phyloP scores from a whole-genome alignment of 2,113 vertebrate species.

The Haemorhous mexicanus region DNA sequence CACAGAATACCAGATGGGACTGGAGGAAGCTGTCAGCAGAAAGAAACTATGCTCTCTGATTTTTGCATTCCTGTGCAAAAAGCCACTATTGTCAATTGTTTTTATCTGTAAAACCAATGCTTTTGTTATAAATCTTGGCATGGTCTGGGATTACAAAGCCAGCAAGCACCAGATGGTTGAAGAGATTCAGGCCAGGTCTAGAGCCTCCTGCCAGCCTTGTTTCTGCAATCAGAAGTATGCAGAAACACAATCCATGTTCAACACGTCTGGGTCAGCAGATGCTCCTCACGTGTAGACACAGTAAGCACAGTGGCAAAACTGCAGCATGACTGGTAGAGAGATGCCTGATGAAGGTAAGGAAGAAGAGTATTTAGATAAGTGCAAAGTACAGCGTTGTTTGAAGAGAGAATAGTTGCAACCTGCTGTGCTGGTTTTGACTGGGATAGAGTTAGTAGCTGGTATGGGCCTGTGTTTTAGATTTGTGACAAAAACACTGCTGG shows the following conservation, averaged over 20 bases:
- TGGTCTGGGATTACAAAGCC: neutral
- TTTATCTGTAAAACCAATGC: neutral
- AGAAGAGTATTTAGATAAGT: neutral
- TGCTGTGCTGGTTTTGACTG: neutral
- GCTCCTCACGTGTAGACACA: neutral
- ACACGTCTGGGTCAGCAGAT: neutral
- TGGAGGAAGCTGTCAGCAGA: conserved; percentile 20
- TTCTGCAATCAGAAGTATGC: neutral
- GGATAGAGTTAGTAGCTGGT: neutral
- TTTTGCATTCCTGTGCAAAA: conserved; percentile 30
- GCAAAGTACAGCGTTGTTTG: neutral
- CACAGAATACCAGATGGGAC: conserved; percentile 30
- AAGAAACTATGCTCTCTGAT: conserved; percentile 2
- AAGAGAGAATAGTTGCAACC: neutral
- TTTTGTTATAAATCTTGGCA: conserved; percentile 30
- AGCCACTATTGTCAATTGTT: neutral
- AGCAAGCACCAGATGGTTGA: conserved; percentile 33
- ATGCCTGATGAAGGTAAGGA: neutral
- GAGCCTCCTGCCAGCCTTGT: neutral
- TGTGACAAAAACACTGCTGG: neutral
- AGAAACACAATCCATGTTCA: neutral
- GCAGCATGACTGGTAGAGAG: neutral
- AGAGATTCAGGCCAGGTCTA: conserved; percentile 22
- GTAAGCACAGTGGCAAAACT: neutral
- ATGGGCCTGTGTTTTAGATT: neutral